A percentile compares a stretch with the other conserved stretches of the same genome.
phyloP scores from a whole-genome alignment of 1,140 invertebrate species.

The Aphelenchoides besseyi region DNA sequence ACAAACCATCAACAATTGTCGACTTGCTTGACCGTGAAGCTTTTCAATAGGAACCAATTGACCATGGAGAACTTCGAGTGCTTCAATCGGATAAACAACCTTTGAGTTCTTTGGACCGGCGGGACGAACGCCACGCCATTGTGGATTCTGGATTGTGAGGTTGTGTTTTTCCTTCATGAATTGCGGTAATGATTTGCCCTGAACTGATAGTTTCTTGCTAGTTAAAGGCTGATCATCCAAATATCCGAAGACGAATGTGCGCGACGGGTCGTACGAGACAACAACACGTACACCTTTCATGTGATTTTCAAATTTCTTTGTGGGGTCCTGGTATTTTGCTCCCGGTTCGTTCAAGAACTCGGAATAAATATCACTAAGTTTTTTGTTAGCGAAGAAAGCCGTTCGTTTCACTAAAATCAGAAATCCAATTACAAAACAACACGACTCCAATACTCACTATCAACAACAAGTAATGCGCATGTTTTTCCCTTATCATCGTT shows the following conservation, averaged over 20 bases:
- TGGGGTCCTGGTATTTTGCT: not conserved
- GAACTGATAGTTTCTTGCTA: not conserved
- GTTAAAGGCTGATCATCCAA: not conserved
- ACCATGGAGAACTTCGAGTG: not conserved
- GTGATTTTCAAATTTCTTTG: not conserved
- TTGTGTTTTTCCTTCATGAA: not conserved
- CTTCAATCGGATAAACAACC: not conserved
- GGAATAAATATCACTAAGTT: constrained; percentile 4
- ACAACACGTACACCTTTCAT: constrained; percentile 17
- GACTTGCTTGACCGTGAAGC: not conserved
- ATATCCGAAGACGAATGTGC: constrained; percentile 1
- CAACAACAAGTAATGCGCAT: constrained; percentile 23
- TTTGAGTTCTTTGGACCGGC: not conserved
- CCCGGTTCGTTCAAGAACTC: not conserved
- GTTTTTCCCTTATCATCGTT: constrained; percentile 19
- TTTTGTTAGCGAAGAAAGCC: constrained; percentile 13
- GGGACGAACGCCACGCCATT: not conserved
- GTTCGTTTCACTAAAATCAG: constrained; percentile 15
- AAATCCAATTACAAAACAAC: not conserved
- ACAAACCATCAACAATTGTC: constrained; percentile 5
- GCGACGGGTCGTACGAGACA: not conserved
- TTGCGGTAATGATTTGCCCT: not conserved
- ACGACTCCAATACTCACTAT: constrained; percentile 29
- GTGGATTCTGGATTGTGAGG: not conserved
- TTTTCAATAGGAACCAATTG: constrained; percentile 19